Conservation (phyloP, 2,888 invertebrate genomes). For the Tupiocoris notatus region DNA sequence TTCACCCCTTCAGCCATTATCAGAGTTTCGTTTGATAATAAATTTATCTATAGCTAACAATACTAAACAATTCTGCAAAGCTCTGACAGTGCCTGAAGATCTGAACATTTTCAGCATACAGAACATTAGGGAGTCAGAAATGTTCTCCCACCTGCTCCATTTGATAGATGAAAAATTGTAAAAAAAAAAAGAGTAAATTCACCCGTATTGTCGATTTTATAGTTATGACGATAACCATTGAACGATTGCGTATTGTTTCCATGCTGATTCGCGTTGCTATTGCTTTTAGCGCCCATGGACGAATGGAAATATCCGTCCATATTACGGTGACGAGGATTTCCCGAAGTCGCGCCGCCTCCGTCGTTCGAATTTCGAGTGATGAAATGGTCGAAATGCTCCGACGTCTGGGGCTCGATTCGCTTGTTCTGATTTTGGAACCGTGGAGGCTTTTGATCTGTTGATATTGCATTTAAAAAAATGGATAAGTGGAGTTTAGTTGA, state of each 20-base stretch:
- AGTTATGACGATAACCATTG: slow-evolving; percentile 44
- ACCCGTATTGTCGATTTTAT: slow-evolving; percentile 45
- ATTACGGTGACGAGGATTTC: slow-evolving; percentile 9
- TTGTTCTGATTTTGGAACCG: slow-evolving; percentile 58
- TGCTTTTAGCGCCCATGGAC: slow-evolving; percentile 6
- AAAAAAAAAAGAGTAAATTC: slow-evolving; percentile 8
- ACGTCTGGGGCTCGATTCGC: slow-evolving; percentile 33
- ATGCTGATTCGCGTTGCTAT: slow-evolving; percentile 4
- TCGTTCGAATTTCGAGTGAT: slow-evolving; percentile 17
- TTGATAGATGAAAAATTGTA: too few species aligned
- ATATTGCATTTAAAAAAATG: background rate
- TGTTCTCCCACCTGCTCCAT: too few species aligned
- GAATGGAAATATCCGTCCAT: slow-evolving; percentile 30
- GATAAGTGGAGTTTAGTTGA: background rate
- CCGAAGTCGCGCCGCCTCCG: background rate
- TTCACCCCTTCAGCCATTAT: too few species aligned
- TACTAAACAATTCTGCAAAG: too few species aligned
- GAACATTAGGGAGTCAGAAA: too few species aligned
- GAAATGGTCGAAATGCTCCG: slow-evolving; percentile 45
- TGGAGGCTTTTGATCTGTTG: slow-evolving; percentile 59
- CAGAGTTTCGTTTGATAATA: too few species aligned
- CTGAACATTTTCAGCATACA: too few species aligned
- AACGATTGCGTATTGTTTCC: slow-evolving; percentile 18
- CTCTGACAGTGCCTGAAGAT: too few species aligned
- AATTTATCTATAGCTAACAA: too few species aligned